Evolutionary conservation across 35 echinoderm and acorn worm genomes (phyloP), one percentile per base, ranked within the genome.

Genomic region (Patiria miniata): DNA sequence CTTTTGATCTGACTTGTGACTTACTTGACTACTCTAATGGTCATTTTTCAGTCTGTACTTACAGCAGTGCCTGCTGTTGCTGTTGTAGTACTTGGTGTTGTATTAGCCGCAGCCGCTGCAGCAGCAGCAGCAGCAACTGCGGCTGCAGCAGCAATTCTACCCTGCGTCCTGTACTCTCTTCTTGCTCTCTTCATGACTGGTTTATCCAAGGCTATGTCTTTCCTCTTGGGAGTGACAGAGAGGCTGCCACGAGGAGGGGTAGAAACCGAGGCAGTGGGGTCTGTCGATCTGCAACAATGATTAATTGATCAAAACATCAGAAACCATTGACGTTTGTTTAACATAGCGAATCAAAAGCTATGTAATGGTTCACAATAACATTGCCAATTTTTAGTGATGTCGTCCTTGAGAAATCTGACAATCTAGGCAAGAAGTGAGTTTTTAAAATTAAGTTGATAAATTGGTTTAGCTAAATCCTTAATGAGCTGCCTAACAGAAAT

Each of bases 41-140:
- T 36, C n/a, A 58, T 2, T 61, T 21, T 47, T 47, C 4, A 12
- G 4, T 47, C 42, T 12, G 12, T 4, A 44, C 40, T 69, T 29
- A 69, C 61, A 23, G 37, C 37, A 51, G 78, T 38, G 37, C 29
- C 42, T 39, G 78, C 21, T 2, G 34, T 16, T 47, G 50, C 53
- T 14, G 29, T 32, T 26, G 52, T 15, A 22, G 85, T 28, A 22
- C 85, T 34, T 32, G 91, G 51, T 0, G 82, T 80, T 42, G 85
- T n/a, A 30, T 79, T 85, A 8, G 79, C 91, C 22, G 91, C 91
- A 44, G 91, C 91, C 0, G 89, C 89, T 15, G 91, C 91, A 61
- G 88, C 88, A 52, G 88, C 80, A 8, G 88, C 82, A 0, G 88
- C 88, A 51, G 88, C 87, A 15, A 78, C 88, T 3, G 88, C 88